phyloP scores from a whole-genome alignment of 2,888 invertebrate species.

The Drosophila borealis region DNA sequence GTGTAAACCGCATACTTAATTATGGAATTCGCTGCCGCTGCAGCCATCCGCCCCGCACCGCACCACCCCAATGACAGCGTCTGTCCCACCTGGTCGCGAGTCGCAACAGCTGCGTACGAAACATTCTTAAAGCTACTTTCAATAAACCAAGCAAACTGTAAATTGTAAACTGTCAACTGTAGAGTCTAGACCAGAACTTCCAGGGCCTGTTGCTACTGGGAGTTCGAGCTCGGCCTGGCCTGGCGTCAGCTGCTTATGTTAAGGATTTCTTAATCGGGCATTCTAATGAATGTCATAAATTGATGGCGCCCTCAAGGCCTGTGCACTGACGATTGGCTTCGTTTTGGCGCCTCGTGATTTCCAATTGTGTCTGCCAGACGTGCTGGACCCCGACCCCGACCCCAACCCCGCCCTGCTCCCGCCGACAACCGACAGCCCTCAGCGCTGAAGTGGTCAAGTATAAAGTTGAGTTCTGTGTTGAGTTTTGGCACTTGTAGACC shows the following conservation, averaged over 20 bases:
- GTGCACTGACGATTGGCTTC: constrained; percentile 80
- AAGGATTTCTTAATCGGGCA: constrained; percentile 83
- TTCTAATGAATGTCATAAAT: constrained; percentile 85
- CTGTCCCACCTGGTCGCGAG: constrained; percentile 42
- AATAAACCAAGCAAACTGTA: constrained; percentile 56
- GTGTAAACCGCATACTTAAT: constrained; percentile 79
- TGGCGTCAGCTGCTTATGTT: constrained; percentile 82
- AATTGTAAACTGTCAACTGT: constrained; percentile 21
- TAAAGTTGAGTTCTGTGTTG: constrained; percentile 72
- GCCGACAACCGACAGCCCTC: constrained; percentile 24
- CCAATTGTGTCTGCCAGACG: constrained; percentile 56
- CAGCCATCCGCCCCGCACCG: constrained; percentile 10
- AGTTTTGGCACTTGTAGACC: constrained; percentile 67
- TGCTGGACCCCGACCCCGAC: constrained; percentile 9
- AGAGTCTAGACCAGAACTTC: constrained; percentile 9
- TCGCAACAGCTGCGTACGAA: constrained; percentile 65
- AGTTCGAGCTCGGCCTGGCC: too few species aligned
- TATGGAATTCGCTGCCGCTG: constrained; percentile 65
- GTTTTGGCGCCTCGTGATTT: constrained; percentile 76
- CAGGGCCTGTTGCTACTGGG: constrained; percentile 30
- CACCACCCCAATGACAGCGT: too few species aligned
- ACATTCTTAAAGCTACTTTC: constrained; percentile 75
- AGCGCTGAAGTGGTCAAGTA: constrained; percentile 81
- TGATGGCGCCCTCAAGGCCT: constrained; percentile 71
- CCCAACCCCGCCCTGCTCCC: neutral